Evolutionary conservation across 2,888 invertebrate genomes (phyloP).

Genomic region (Latrodectus hesperus): DNA sequence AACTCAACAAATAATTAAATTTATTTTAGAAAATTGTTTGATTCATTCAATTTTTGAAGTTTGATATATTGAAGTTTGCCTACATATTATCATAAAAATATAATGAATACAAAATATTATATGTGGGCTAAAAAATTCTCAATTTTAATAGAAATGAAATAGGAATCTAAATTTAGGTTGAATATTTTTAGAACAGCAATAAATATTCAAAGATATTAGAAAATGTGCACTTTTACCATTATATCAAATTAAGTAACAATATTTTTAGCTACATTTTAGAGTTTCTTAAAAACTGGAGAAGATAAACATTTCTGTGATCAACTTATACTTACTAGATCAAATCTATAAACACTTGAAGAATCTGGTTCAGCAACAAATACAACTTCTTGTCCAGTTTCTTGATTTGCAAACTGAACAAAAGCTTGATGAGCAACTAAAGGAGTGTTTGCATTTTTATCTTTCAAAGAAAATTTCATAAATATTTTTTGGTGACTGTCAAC

Average conservation of each 20-base stretch:
- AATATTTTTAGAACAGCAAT: too few relatives aligned
- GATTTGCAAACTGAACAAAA: constrained; percentile 86
- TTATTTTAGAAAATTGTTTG: too few relatives aligned
- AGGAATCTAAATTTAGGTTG: too few relatives aligned
- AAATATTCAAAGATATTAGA: too few relatives aligned
- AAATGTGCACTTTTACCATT: too few relatives aligned
- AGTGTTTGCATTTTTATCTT: constrained; percentile 82
- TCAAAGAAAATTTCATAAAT: constrained; percentile 85
- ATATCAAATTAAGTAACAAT: too few relatives aligned
- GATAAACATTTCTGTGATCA: too few relatives aligned
- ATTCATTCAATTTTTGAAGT: too few relatives aligned
- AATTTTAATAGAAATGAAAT: neutral
- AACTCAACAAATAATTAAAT: too few relatives aligned
- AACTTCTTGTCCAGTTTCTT: constrained; percentile 84
- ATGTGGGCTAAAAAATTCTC: neutral
- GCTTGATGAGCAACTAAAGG: constrained; percentile 82
- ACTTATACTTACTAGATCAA: constrained; percentile 84
- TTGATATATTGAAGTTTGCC: too few relatives aligned
- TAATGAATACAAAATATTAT: neutral
- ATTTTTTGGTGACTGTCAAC: constrained; percentile 94
- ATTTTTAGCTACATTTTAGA: too few relatives aligned
- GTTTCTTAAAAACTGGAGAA: too few relatives aligned
- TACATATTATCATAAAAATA: neutral
- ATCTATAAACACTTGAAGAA: constrained; percentile 81
- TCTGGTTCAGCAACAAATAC: constrained; percentile 95